These are phyloP conservation scores for Nasonia oneida DNA, from an alignment of 2,888 invertebrate genomes.

Conservation along the genomic window DNA sequence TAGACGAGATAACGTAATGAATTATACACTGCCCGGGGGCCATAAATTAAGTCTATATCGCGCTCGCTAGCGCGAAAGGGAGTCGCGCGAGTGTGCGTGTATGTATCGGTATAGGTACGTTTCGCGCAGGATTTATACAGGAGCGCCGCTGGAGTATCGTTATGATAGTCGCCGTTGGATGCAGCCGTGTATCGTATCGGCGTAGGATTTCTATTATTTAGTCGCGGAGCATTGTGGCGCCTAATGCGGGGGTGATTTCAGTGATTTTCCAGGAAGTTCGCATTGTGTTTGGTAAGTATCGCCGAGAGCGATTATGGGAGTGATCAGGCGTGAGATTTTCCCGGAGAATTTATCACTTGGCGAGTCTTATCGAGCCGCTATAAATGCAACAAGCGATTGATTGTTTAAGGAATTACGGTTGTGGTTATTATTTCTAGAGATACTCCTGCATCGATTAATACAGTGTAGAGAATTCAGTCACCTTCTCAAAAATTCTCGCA, in stretches of 20 bases:
- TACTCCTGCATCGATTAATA: no score
- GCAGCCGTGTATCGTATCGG: conserved; percentile 13
- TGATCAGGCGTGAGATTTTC: background rate
- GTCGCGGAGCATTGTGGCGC: background rate
- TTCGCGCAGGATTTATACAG: background rate
- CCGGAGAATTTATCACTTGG: background rate
- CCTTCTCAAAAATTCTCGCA: background rate
- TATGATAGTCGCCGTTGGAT: conserved; percentile 33
- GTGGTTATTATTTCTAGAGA: background rate
- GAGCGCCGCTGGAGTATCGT: conserved; percentile 2
- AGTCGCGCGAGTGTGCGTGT: background rate
- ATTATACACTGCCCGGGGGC: conserved; percentile 56
- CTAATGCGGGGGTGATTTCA: conserved; percentile 30
- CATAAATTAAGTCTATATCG: conserved; percentile 60
- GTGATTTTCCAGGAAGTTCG: conserved; percentile 17
- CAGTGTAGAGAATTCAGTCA: no score
- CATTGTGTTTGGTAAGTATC: background rate
- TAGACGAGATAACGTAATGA: conserved; percentile 61
- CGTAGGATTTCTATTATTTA: conserved; percentile 40
- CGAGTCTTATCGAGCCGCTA: background rate
- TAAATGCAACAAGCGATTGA: background rate
- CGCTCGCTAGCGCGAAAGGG: background rate
- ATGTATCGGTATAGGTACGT: background rate
- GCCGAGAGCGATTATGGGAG: background rate
- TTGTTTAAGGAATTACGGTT: background rate